A percentile compares a stretch with the other conserved stretches of the same genome.
Evolutionary conservation across 2,888 invertebrate species (phyloP).

Genomic region (Eulithis prunata): DNA sequence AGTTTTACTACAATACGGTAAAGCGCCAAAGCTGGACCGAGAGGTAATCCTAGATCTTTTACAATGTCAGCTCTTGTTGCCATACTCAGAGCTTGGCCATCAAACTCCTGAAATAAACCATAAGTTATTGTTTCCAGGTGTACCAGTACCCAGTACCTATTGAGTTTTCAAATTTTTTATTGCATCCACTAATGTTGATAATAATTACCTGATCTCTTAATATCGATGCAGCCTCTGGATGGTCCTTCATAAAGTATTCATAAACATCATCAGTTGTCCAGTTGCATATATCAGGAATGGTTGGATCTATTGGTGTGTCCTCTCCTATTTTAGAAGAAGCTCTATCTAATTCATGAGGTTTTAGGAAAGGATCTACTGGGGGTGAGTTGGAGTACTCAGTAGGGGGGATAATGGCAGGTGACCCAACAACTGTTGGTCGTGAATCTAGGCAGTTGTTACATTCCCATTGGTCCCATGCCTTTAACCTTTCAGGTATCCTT

Average conservation of each 20-base stretch:
- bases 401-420: constrained; percentile 66
- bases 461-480: constrained; percentile 87
- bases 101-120: constrained; percentile 89
- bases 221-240: constrained; percentile 91
- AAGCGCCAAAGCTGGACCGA: constrained; percentile 95
- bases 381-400: constrained; percentile 62
- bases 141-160: neutral
- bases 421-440: constrained; percentile 65
- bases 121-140: neutral
- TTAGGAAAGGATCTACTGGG: constrained; percentile 70
- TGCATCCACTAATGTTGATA: neutral
- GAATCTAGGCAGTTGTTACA: constrained; percentile 87
- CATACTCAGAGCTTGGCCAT: constrained; percentile 93
- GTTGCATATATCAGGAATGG: constrained; percentile 90
- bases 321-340: constrained; percentile 68
- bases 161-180: neutral
- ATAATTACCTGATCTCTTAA: constrained; percentile 90
- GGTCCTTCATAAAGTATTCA: constrained; percentile 90
- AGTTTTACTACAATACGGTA: constrained; percentile 92
- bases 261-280: constrained; percentile 95
- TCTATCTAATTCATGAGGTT: constrained; percentile 76
- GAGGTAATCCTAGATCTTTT: constrained; percentile 90
- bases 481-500: constrained; percentile 82
- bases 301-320: constrained; percentile 84
- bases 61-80: constrained; percentile 94